phyloP scores from a whole-genome alignment of 1,140 invertebrate genomes.

The Dinothrombium tinctorium region DNA sequence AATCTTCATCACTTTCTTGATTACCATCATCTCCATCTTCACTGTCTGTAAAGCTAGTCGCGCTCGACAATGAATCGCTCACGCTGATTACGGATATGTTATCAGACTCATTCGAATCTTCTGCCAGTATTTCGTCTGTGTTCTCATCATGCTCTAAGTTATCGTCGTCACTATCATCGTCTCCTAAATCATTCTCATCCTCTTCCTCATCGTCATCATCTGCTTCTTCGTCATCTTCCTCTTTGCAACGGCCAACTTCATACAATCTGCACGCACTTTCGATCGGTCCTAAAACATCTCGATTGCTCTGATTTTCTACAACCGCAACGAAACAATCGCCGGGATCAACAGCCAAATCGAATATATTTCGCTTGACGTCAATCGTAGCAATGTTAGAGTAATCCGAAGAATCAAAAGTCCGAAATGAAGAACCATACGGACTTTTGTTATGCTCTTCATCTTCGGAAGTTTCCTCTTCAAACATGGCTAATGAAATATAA shows the following conservation, averaged over 20 bases:
- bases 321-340: conserved; percentile 37
- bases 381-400: conserved; percentile 78
- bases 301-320: conserved; percentile 24
- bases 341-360: conserved; percentile 24
- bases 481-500: conserved; percentile 5
- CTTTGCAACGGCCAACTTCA: conserved; percentile 25
- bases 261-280: conserved; percentile 27
- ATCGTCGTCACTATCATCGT: conserved; percentile 26
- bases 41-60: too few relatives aligned
- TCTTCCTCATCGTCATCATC: conserved; percentile 19
- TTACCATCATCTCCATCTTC: too few relatives aligned
- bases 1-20: too few relatives aligned
- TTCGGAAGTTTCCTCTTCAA: conserved; percentile 14
- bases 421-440: conserved; percentile 62
- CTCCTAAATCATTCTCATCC: conserved; percentile 13
- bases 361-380: conserved; percentile 45
- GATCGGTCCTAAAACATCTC: conserved; percentile 13
- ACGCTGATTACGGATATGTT: too few relatives aligned
- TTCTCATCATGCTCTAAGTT: conserved; percentile 11
- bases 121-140: neutral
- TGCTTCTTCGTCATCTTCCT: conserved; percentile 26
- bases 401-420: conserved; percentile 74
- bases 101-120: neutral
- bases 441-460: conserved; percentile 31
- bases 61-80: too few relatives aligned